phyloP scores from a whole-genome alignment of 2,113 vertebrate genomes.

The Misgurnus anguillicaudatus region DNA sequence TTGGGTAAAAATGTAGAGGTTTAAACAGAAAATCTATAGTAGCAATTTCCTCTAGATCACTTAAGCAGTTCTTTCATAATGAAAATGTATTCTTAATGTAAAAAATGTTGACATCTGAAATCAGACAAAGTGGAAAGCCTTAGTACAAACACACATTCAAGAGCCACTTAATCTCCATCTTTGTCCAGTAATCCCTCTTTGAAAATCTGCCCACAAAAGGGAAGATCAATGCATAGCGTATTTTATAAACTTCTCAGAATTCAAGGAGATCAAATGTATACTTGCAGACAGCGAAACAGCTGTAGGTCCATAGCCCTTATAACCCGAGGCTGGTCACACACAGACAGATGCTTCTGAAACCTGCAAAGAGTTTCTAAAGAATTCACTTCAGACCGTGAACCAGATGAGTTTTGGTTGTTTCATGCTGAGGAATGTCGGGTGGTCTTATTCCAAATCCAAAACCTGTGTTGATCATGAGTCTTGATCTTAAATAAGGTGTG shows the following conservation, averaged over 20 bases:
- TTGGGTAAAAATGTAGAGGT: too few relatives aligned
- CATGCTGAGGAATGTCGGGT: constrained; percentile 55
- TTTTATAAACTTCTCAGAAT: not conserved
- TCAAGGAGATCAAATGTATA: not conserved
- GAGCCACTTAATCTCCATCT: not conserved
- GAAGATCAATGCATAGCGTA: not conserved
- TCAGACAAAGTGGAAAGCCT: not conserved
- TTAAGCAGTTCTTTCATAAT: not conserved
- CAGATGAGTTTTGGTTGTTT: constrained; percentile 58
- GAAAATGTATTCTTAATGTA: not conserved
- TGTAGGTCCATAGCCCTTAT: too few relatives aligned
- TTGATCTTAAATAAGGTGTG: not conserved
- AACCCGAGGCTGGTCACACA: too few relatives aligned
- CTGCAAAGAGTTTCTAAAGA: constrained; percentile 50
- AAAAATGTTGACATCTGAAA: not conserved
- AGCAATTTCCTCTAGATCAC: too few relatives aligned
- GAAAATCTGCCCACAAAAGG: not conserved
- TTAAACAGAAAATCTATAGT: too few relatives aligned
- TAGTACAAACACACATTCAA: not conserved
- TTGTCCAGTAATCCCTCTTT: not conserved
- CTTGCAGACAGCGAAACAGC: not conserved
- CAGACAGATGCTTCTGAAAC: constrained; percentile 29
- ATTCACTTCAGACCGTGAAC: constrained; percentile 49
- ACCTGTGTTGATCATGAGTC: constrained; percentile 26
- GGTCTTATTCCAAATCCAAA: constrained; percentile 50